A percentile compares a stretch with the other conserved stretches of the same genome.
Conservation (phyloP, 2,113 vertebrate species). For the Scomber scombrus region DNA sequence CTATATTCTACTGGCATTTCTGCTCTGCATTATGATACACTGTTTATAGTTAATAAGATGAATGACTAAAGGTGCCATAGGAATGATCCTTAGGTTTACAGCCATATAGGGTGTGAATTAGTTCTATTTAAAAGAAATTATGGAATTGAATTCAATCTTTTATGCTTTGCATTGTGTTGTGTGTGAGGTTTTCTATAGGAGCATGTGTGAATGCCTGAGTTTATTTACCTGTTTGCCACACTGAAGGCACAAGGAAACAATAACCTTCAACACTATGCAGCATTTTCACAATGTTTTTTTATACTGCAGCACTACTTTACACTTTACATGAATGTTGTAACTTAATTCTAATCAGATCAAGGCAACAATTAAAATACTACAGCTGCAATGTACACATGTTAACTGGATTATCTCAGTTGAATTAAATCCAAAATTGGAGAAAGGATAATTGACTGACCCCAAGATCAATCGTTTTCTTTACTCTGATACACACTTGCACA, state of each 20-base stretch:
- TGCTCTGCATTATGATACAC: slow-evolving; percentile 30
- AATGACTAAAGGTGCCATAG: slow-evolving; percentile 7
- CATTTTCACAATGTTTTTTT: not conserved
- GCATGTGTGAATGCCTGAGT: not conserved
- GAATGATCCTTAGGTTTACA: slow-evolving; percentile 4
- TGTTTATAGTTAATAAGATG: slow-evolving; percentile 25
- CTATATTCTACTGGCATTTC: slow-evolving; percentile 53
- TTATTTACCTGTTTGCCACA: not conserved
- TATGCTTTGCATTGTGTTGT: not conserved
- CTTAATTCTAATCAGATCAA: slow-evolving; percentile 19
- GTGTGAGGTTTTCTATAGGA: not conserved
- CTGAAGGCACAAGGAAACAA: not conserved
- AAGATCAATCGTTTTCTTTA: slow-evolving; percentile 33
- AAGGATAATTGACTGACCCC: slow-evolving; percentile 38
- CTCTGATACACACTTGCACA: not conserved
- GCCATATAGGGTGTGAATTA: not conserved
- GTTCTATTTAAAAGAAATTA: slow-evolving; percentile 2
- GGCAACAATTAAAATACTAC: slow-evolving; percentile 25
- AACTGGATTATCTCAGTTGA: slow-evolving; percentile 41
- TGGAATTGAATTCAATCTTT: not conserved
- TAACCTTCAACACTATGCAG: slow-evolving; percentile 17
- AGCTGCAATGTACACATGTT: slow-evolving; percentile 21
- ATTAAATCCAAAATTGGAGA: slow-evolving; percentile 35
- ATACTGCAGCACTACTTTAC: slow-evolving; percentile 1
- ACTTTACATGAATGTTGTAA: slow-evolving; percentile 10